Base-by-base conservation (phyloP, 2,888 invertebrate species). In the Hypolimnas misippus region DNA sequence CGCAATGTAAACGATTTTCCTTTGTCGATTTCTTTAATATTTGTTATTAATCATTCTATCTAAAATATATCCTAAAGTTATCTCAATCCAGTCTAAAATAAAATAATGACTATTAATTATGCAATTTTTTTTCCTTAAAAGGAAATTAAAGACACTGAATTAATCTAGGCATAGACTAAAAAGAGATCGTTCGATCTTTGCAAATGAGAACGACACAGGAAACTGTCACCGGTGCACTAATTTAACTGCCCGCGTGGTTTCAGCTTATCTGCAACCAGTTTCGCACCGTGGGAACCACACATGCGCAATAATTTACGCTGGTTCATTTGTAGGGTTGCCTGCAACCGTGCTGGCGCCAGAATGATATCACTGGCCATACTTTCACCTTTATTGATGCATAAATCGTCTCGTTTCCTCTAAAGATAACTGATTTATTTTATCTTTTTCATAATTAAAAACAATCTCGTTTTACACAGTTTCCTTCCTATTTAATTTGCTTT, bases 231-330 rank as follows among this genome's bases (percentile, higher is more conserved):
- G 81, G 80, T 83, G 81, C 78, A 87, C 86, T 87, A 89, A 90
- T 89, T 89, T 84, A 88, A 78, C 77, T 67, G 76, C 81, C 80
- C 84, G 79, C 83, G 83, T 83, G 81, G 84, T 84, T 86, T 85
- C 86, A 87, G 87, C 86, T 88, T 89, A 89, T 87, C 89, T 83
- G 78, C 71, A 73, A 90, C 91, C 89, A 84, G 91, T 91, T 90
- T 86, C 74, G 89, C 90, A 86, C 81, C 91, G 91, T 91, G 91
- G 91, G 91, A 91, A 91, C 82, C 77, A 82, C 81, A 76, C 86
- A 83, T 76, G 81, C 84, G 82, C 87, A 84, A 84, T 84, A 81
- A 86, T 85, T 84, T 78, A 85, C 83, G 78, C 84, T 79, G 83
- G 78, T 86, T 85, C 84, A 83, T 63, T 86, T 77, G 84, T 82